Evolutionary conservation across 1,140 invertebrate genomes (phyloP).

Genomic region (Meloidogyne floridensis): DNA sequence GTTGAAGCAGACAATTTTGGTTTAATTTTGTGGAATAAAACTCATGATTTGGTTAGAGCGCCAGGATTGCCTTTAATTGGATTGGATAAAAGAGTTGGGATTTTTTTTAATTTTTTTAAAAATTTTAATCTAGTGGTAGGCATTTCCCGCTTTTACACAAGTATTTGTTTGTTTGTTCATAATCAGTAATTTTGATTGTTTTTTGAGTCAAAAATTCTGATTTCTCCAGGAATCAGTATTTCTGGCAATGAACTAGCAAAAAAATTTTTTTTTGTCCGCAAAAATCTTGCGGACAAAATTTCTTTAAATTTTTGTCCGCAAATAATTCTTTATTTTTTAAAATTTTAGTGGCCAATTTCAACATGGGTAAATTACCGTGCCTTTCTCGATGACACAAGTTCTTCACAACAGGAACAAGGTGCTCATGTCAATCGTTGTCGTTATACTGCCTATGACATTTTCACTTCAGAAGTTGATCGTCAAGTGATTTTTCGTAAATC

Average conservation of each 20-base stretch:
- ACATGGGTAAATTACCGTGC: conserved; percentile 27
- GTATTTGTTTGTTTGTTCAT: too few species aligned
- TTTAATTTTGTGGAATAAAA: background rate
- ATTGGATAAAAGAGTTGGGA: background rate
- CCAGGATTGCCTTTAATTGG: background rate
- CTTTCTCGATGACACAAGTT: background rate
- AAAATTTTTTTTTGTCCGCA: too few species aligned
- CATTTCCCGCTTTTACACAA: too few species aligned
- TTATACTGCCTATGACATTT: conserved; percentile 18
- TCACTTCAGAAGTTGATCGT: background rate
- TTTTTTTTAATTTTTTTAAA: too few species aligned
- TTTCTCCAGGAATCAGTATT: too few species aligned
- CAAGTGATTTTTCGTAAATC: background rate
- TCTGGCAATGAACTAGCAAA: too few species aligned
- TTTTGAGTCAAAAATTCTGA: too few species aligned
- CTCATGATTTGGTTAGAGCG: conserved; percentile 25
- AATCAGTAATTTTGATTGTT: too few species aligned
- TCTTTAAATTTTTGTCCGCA: too few species aligned
- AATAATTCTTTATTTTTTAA: background rate
- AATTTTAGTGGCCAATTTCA: conserved; percentile 20
- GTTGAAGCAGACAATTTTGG: conserved; percentile 17
- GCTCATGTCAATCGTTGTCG: background rate
- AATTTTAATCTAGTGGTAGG: too few species aligned
- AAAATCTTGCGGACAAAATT: too few species aligned
- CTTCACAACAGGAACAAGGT: background rate